Conservation (phyloP, 2,888 invertebrate genomes). For the Sabellastarte sp. region DNA sequence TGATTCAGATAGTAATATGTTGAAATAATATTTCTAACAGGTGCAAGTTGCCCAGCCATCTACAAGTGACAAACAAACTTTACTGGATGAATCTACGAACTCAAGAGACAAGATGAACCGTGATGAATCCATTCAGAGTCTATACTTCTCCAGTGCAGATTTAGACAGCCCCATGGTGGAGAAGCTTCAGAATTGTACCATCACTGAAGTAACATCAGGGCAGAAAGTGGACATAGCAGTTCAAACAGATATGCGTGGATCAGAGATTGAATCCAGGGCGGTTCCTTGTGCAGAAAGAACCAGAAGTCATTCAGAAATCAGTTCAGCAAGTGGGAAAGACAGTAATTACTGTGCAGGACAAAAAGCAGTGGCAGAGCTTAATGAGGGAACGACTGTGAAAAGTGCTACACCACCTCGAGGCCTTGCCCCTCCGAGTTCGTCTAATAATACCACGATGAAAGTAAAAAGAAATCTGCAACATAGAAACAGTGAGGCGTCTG, state of each 20-base stretch:
- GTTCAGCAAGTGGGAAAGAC: too few relatives aligned
- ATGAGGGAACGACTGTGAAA: neutral
- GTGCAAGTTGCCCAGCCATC: too few relatives aligned
- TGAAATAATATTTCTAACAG: too few relatives aligned
- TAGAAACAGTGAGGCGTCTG: neutral
- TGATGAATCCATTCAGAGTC: neutral
- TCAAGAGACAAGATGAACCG: too few relatives aligned
- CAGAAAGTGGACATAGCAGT: constrained; percentile 8
- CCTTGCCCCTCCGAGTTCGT: neutral
- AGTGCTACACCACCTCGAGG: neutral
- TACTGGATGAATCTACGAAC: too few relatives aligned
- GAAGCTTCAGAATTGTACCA: too few relatives aligned
- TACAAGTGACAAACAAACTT: too few relatives aligned
- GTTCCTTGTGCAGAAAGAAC: neutral
- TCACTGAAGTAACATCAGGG: too few relatives aligned
- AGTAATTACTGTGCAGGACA: too few relatives aligned
- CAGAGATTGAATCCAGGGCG: constrained; percentile 10
- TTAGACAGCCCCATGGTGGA: neutral
- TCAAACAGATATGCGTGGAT: constrained; percentile 16
- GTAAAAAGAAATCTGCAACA: neutral
- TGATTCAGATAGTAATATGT: too few relatives aligned
- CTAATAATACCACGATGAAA: neutral
- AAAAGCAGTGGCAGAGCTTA: too few relatives aligned
- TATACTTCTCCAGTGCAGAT: neutral
- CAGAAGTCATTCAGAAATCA: neutral